Base-by-base conservation (phyloP, 1,140 invertebrate genomes). In the Teleogryllus occipitalis region DNA sequence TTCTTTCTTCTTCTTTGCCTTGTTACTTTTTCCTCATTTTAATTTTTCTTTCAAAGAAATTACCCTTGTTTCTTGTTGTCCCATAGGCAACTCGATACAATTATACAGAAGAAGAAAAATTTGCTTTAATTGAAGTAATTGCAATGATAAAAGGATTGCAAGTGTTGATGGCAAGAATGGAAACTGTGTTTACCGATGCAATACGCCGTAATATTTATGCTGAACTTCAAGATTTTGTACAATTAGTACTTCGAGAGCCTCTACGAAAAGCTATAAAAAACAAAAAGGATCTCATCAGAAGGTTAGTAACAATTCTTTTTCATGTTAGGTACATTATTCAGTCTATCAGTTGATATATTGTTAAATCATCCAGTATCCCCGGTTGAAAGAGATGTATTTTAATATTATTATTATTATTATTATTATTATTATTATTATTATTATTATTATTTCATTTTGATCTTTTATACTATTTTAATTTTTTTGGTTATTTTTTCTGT, bases 121-220 rank as follows among this genome's bases (percentile, higher is more conserved):
- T 98, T 88, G 97, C 97, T 8, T 88, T 99, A 72, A 98, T 99
- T 82, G 97, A 99, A 89, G 95, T 99, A 21, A 98, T 99, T 82
- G 97, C 98, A 0, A 99, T 99, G 97, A 98, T 99, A 82, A 99
- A 99, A 89, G 97, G 98, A 5, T 89, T 99, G 10, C 98, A 99
- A 88, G 95, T 98, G 49, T 87, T 99, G 73, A 97, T 99, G 95
- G 94, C 96, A 8, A 89, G 97, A 76, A 99, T 99, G 92, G 98
- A 99, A 88, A 97, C 96, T 0, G 96, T 98, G 1, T 97, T 99
- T 85, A 96, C 96, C 49, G 97, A 99, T 86, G 96, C 98, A 0
- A 99, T 99, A 74, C 88, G 97, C 49, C 88, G 95, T 54, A 95
- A 97, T 85, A 97, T 99, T 82, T 99, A 99, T 87, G 93, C 97